phyloP scores from a whole-genome alignment of 2,113 vertebrate genomes.

The Verasper variegatus region DNA sequence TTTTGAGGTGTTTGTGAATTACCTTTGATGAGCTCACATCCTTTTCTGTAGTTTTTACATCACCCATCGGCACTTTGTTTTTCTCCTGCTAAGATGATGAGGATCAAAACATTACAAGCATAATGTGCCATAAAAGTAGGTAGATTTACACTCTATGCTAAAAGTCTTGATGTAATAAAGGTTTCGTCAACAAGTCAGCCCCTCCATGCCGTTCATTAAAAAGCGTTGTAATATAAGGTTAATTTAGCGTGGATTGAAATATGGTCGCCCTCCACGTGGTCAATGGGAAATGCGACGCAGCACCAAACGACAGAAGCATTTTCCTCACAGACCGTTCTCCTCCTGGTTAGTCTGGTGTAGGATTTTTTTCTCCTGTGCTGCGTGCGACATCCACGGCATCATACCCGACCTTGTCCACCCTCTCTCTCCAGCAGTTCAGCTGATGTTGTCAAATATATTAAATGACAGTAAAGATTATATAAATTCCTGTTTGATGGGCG shows the following conservation, averaged over 20 bases:
- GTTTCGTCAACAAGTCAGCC: slow-evolving; percentile 22
- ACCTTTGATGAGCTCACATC: slow-evolving; percentile 39
- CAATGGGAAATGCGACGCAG: not conserved
- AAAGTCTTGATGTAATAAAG: not conserved
- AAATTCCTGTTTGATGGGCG: slow-evolving; percentile 74
- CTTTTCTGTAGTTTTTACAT: slow-evolving; percentile 44
- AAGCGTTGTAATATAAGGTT: slow-evolving; percentile 9
- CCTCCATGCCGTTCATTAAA: slow-evolving; percentile 3
- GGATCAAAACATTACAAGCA: slow-evolving; percentile 22
- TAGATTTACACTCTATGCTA: slow-evolving; percentile 32
- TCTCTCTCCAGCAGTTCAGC: slow-evolving; percentile 70
- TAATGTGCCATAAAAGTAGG: slow-evolving; percentile 68
- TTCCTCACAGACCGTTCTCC: slow-evolving; percentile 10
- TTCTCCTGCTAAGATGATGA: slow-evolving; percentile 20
- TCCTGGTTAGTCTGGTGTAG: slow-evolving; percentile 18
- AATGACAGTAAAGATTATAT: slow-evolving; percentile 77
- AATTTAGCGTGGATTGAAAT: not conserved
- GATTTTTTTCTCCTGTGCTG: slow-evolving; percentile 48
- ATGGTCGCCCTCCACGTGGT: not conserved
- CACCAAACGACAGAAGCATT: not conserved
- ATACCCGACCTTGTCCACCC: slow-evolving; percentile 48
- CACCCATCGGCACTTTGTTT: slow-evolving; percentile 22
- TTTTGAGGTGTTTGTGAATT: slow-evolving; percentile 55
- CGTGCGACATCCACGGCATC: slow-evolving; percentile 42
- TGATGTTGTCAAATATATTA: slow-evolving; percentile 76